A percentile compares a stretch with the other conserved stretches of the same genome.
Conservation (phyloP, 92 coral and sea anemone genomes). For the Meandrina meandrites region DNA sequence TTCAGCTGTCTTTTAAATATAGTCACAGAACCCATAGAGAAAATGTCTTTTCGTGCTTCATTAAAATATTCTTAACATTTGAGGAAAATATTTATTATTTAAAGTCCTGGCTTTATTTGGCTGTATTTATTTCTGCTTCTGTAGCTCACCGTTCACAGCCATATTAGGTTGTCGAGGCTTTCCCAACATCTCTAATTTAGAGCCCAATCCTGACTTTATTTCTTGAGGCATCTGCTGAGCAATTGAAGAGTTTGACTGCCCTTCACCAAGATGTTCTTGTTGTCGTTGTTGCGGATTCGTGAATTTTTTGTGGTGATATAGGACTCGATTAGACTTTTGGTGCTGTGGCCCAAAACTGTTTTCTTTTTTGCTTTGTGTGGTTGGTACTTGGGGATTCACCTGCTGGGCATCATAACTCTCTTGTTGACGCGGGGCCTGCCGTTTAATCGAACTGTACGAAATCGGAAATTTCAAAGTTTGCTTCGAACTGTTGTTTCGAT, state of each 20-base stretch:
- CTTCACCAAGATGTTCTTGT: background rate
- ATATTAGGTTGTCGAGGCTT: background rate
- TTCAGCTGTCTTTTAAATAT: too few relatives aligned
- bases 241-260: background rate
- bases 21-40: too few relatives aligned
- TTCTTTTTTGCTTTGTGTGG: background rate
- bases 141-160: background rate
- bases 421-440: background rate
- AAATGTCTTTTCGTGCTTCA: too few relatives aligned
- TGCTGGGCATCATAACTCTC: background rate
- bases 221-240: background rate
- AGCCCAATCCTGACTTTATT: background rate
- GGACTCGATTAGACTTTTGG: background rate
- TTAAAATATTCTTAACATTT: too few relatives aligned
- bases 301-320: slow-evolving; percentile 1
- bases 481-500: background rate
- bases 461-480: background rate
- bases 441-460: background rate
- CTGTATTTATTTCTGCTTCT: background rate
- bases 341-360: background rate
- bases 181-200: background rate
- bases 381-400: background rate
- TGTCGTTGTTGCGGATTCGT: background rate
- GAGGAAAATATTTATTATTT: background rate
- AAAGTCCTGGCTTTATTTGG: background rate